Base-by-base conservation (phyloP, 2,888 invertebrate genomes). In the Leptarthrus brevirostris region DNA sequence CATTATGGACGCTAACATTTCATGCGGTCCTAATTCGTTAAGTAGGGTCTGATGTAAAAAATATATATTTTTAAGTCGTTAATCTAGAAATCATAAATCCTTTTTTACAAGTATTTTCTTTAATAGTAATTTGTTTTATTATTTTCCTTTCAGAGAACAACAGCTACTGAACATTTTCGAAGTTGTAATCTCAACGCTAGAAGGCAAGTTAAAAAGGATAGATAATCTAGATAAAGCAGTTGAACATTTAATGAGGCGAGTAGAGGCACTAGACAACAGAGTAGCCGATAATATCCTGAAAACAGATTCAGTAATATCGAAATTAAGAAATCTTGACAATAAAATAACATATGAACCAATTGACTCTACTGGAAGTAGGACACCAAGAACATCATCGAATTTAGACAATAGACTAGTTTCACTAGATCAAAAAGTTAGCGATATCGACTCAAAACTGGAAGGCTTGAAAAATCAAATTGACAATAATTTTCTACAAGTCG, bases 151-250 rank as follows among this genome's bases (percentile, higher is more conserved):
- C 91, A 94, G 94, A 85, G 94, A 94, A 85, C 93, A 94, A 84
- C 94, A 94, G 84, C 89, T 95, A 77, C 92, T 94, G 86, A 93
- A 93, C 83, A 93, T 95, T 72, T 95, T 95, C 86, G 95, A 95
- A 85, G 93, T 94, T 72, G 94, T 96, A 78, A 94, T 95, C 74
- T 93, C 94, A 79, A 95, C 94, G 24, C 86, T 95, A 79, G 95
- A 95, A 84, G 93, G 93, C 3, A 95, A 95, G 86, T 86, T 95
- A 12, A 93, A 94, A 82, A 88, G 94, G 79, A 94, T 95, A 81
- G 95, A 95, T 81, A 94, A 94, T 83, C 85, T 95, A 74, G 95
- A 95, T 83, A 92, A 93, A 84, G 94, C 94, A 0, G 93, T 95
- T 1, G 94, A 95, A 81, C 93, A 94, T 81, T 86, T 95, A 74